A percentile compares a stretch with the other conserved stretches of the same genome.
Conservation (phyloP, 2,797 vertebrate genomes). For the Hozukius guyotensis region DNA sequence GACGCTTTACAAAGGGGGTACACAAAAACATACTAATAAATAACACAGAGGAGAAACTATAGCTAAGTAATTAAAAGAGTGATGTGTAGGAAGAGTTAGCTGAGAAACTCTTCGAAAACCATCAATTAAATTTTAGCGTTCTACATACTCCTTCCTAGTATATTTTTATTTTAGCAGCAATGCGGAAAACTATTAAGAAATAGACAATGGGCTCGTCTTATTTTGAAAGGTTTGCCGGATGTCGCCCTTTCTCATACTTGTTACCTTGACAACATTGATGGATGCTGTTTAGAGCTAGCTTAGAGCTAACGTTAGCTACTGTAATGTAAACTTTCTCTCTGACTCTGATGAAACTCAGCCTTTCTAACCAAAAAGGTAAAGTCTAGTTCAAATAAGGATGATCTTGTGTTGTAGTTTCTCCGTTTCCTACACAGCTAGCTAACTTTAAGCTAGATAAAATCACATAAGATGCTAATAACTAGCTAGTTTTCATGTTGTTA, state of each 20-base stretch:
- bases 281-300: not conserved
- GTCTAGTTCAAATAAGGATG: fast-evolving
- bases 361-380: not conserved
- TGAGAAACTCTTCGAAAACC: not conserved
- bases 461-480: too few species aligned
- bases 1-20: too few species aligned
- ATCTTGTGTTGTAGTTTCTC: fast-evolving
- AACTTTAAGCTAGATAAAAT: too few species aligned
- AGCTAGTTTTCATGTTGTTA: not conserved
- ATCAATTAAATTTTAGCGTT: not conserved
- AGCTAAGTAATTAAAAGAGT: too few species aligned
- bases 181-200: fast-evolving
- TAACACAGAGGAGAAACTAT: too few species aligned
- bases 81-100: too few species aligned
- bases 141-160: fast-evolving
- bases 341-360: too few species aligned
- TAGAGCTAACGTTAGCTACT: not conserved
- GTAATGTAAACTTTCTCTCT: not conserved
- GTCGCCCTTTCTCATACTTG: fast-evolving
- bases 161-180: not conserved
- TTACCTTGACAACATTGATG: not conserved
- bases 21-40: too few species aligned
- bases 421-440: not conserved
- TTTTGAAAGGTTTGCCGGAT: slow-evolving; percentile 31
- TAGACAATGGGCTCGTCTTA: not conserved